A percentile compares a stretch with the other conserved stretches of the same genome.
These are phyloP conservation scores for Trichogramma pretiosum DNA, from an alignment of 1,140 invertebrate genomes.

Conservation along the genomic window DNA sequence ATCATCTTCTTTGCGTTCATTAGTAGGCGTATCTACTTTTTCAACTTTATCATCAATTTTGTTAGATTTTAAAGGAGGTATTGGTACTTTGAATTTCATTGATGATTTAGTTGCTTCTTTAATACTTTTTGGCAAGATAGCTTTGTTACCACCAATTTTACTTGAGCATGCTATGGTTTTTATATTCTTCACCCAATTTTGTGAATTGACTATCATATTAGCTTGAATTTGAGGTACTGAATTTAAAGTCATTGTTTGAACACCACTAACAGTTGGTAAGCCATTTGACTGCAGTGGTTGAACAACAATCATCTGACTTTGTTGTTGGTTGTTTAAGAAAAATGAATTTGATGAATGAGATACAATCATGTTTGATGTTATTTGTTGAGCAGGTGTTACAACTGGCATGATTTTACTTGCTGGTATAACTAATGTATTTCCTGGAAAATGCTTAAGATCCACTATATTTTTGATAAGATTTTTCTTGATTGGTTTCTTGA, in stretches of 20 bases:
- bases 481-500: constrained; percentile 25
- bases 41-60: constrained; percentile 34
- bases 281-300: constrained; percentile 35
- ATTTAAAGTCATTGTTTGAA: constrained; percentile 33
- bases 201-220: constrained; percentile 36
- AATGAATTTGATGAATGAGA: constrained; percentile 33
- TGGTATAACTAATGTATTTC: constrained; percentile 38
- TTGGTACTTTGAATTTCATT: constrained; percentile 63
- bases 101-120: constrained; percentile 51
- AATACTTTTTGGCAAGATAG: constrained; percentile 41
- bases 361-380: constrained; percentile 40
- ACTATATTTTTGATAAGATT: constrained; percentile 22
- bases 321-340: constrained; percentile 36
- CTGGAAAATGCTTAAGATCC: constrained; percentile 31
- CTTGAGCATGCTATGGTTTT: constrained; percentile 39
- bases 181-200: constrained; percentile 39
- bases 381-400: constrained; percentile 33
- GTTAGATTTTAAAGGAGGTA: constrained; percentile 52
- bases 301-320: constrained; percentile 44
- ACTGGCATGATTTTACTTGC: constrained; percentile 40
- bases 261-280: constrained; percentile 33
- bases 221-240: constrained; percentile 30
- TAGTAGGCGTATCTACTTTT: too few species aligned
- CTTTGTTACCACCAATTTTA: constrained; percentile 39
- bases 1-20: background rate